Percentiles rank a stretch among this genome's conserved stretches.
These are phyloP conservation scores for Aricia artaxerxes DNA, from an alignment of 2,888 invertebrate genomes.

Conservation along the genomic window DNA sequence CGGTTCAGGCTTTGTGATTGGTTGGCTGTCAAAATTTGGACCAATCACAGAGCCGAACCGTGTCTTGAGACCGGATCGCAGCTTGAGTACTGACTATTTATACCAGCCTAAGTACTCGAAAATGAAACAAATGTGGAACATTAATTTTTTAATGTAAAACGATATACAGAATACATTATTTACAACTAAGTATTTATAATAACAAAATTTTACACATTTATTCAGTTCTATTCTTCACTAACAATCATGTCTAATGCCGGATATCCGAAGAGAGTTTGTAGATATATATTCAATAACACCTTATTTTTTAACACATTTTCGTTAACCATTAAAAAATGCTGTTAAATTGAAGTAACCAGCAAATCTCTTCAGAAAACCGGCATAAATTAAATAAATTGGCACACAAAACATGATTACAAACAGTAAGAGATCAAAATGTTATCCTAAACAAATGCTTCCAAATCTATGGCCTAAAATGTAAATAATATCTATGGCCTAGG, in stretches of 20 bases:
- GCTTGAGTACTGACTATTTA: no score
- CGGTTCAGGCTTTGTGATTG: no score
- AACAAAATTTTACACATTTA: slow-evolving; percentile 59
- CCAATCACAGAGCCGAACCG: no score
- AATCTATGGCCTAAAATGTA: slow-evolving; percentile 13
- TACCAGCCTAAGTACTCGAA: slow-evolving; percentile 2
- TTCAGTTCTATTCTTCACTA: slow-evolving; percentile 38
- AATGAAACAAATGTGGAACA: slow-evolving; percentile 58
- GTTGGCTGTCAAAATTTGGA: no score
- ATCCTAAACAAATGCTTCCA: slow-evolving; percentile 29
- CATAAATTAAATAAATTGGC: slow-evolving; percentile 50
- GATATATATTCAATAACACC: background rate
- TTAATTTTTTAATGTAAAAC: slow-evolving; percentile 73
- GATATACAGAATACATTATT: slow-evolving; percentile 61
- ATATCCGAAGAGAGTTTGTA: background rate
- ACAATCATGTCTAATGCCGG: slow-evolving; percentile 29
- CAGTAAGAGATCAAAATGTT: slow-evolving; percentile 32
- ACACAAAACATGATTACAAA: slow-evolving; percentile 48
- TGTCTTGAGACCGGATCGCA: no score
- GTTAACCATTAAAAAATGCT: background rate
- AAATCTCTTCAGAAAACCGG: background rate
- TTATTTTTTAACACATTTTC: background rate
- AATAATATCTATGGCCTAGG: slow-evolving; percentile 14
- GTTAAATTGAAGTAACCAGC: background rate
- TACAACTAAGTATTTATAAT: slow-evolving; percentile 55